These are phyloP conservation scores for Probaryconus sp. DNA, from an alignment of 1,140 invertebrate species.

Conservation along the genomic window DNA sequence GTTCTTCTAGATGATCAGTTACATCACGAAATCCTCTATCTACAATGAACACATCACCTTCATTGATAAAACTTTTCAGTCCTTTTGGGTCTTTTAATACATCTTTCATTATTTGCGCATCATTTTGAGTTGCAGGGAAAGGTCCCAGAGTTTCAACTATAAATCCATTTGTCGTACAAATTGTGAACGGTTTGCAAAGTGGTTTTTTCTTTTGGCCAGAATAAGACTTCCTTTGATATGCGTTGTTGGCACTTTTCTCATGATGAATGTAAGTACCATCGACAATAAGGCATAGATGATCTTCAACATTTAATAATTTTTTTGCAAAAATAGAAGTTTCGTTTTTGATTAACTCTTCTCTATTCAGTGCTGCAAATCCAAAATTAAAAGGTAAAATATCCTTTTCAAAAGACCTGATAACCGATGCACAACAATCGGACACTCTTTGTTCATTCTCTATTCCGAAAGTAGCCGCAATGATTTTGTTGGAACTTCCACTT, in stretches of 20 bases:
- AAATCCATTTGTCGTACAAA: constrained; percentile 22
- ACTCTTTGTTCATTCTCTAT: constrained; percentile 24
- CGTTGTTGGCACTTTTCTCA: constrained; percentile 62
- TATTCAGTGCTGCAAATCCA: constrained; percentile 8
- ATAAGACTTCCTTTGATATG: constrained; percentile 61
- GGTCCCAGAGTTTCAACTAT: constrained; percentile 28
- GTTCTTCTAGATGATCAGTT: constrained; percentile 22
- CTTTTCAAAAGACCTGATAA: constrained; percentile 37
- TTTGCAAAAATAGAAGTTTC: constrained; percentile 41
- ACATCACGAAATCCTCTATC: constrained; percentile 65
- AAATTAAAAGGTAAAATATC: constrained; percentile 23
- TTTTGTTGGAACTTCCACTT: constrained; percentile 21
- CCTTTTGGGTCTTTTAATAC: constrained; percentile 26
- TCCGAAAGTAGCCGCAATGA: constrained; percentile 26
- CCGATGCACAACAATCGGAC: constrained; percentile 6
- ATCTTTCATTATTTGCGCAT: constrained; percentile 51
- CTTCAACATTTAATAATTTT: constrained; percentile 28
- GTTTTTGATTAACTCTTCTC: constrained; percentile 37
- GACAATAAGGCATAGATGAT: constrained; percentile 50
- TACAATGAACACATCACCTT: constrained; percentile 52
- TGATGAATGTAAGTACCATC: constrained; percentile 61
- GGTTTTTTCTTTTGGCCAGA: constrained; percentile 30
- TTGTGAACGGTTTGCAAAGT: constrained; percentile 23
- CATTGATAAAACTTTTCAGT: constrained; percentile 18
- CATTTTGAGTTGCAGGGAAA: constrained; percentile 40